A percentile compares a stretch with the other conserved stretches of the same genome.
Conservation (phyloP, 2,113 vertebrate genomes). For the Tympanuchus pallidicinctus region DNA sequence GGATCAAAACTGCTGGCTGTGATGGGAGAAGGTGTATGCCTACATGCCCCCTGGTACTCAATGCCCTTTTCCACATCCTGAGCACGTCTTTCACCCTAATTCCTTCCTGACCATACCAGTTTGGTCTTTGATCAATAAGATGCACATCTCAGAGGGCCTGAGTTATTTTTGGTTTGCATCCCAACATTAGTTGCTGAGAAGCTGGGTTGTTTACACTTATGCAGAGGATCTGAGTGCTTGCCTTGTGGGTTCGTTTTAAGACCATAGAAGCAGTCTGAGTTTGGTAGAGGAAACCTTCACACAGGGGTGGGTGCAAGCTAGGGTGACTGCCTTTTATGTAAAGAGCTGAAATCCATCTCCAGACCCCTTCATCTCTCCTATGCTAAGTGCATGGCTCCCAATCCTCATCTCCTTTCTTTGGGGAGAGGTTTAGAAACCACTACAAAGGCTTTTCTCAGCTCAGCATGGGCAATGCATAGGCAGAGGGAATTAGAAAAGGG, state of each 20-base stretch:
- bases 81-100: background rate
- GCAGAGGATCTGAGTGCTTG: background rate
- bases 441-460: background rate
- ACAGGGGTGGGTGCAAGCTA: background rate
- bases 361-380: background rate
- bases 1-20: background rate
- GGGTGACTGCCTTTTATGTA: background rate
- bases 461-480: background rate
- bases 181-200: background rate
- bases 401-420: background rate
- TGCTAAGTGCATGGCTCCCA: accelerated
- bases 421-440: background rate
- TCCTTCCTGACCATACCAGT: background rate
- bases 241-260: background rate
- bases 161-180: background rate
- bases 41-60: background rate
- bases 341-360: background rate
- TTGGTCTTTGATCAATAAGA: accelerated
- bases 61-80: accelerated
- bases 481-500: background rate
- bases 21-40: accelerated
- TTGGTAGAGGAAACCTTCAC: background rate
- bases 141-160: background rate
- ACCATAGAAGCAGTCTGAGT: background rate
- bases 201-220: background rate